Percentiles rank a stretch among this genome's conserved stretches.
Conservation (phyloP, 2,113 vertebrate genomes). For the Geococcyx californianus region DNA sequence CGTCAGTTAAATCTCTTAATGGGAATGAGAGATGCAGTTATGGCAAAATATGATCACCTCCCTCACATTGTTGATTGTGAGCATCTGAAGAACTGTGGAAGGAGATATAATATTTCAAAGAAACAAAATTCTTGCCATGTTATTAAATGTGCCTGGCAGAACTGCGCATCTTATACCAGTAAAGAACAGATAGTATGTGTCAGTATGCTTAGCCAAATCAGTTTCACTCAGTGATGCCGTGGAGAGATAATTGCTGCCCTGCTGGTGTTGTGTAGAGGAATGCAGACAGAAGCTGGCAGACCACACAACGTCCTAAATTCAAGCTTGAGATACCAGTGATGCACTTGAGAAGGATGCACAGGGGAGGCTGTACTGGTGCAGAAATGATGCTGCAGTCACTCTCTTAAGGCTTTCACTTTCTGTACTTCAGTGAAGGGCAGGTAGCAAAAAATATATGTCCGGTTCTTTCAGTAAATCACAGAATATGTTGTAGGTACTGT, state of each 20-base stretch:
- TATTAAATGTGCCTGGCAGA: neutral
- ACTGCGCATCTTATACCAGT: neutral
- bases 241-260: neutral
- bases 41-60: neutral
- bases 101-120: neutral
- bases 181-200: neutral
- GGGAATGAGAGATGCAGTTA: neutral
- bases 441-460: neutral
- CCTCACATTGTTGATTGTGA: neutral
- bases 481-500: neutral
- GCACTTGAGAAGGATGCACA: neutral
- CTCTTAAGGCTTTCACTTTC: neutral
- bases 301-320: neutral
- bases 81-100: neutral
- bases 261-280: neutral
- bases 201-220: neutral
- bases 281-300: neutral
- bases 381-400: neutral
- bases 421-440: neutral
- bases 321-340: neutral
- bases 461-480: neutral
- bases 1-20: neutral
- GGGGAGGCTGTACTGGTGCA: neutral
- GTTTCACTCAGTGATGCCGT: neutral
- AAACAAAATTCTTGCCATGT: neutral